Base-by-base conservation (phyloP, 2,113 vertebrate species). In the Macaca fascicularis region DNA sequence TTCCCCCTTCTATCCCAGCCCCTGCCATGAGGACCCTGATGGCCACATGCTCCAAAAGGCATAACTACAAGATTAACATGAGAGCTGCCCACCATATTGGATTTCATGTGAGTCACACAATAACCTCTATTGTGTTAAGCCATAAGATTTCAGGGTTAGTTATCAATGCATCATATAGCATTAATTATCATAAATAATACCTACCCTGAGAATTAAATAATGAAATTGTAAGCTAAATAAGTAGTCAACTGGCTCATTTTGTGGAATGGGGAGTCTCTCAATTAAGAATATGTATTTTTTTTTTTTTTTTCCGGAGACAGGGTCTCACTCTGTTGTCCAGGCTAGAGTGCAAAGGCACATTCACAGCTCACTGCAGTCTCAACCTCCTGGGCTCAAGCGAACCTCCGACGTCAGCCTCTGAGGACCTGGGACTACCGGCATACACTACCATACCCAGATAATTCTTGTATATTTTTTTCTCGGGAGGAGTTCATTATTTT, bases 81-180 rank as follows among this genome's bases (percentile, higher is more conserved):
- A 92, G 61, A 84, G 19, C 22, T 3, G 1, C 2, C 8, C 2
- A 27, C 25, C 30, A 72, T 1, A 40, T 0, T 48, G 59, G 9
- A 48, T 5, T 38, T 75, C 14, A 48, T 1, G 0, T 13, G 20
- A 78, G 8, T 52, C 45, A 72, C 45, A 91, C 5, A n/a, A 38
- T 10, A 70, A 57, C 17, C 7, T 74, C 67, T 84, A 55, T 0
- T 35, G n/a, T 25, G 45, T 17, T 50, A 80, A 69, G 17, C 14
- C 30, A 5, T 27, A 69, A 64, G 52, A 76, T 14, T 69, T 81
- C 43, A 70, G 57, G 50, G 43, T 78, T 91, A 82, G 52, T 76
- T 38, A 85, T 35, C 82, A 78, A 35, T 69, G 43, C 7, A 59
- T 4, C 45, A 35, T n/a, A 80, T 19, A 95, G 72, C 23, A 59